Base-by-base conservation (phyloP, 35 echinoderm and acorn worm species). In the Heliocidaris tuberculata region DNA sequence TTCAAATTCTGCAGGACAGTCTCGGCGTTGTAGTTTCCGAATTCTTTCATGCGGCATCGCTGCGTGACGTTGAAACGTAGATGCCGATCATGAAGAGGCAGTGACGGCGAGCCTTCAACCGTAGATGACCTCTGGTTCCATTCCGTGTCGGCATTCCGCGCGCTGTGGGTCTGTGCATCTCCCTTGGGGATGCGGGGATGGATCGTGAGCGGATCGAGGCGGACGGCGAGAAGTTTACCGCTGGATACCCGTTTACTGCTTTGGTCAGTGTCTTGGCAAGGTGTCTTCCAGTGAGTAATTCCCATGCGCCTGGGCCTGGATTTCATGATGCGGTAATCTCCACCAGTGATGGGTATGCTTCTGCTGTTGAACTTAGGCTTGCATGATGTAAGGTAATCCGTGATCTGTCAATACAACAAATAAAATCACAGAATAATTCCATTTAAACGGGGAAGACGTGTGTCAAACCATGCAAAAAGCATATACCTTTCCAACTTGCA, bases 21-120 rank as follows among this genome's bases (percentile, higher is more conserved):
- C 29, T 93, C 91, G 2, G 91, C 91, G 49, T 59, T 93, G 91
- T 93, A 93, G 91, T 93, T 93, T 52, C 91, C 48, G 48, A 93
- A 59, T 21, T 93, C 91, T 59, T 93, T 93, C 31, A 93, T 49
- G 91, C 91, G 91, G 47, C 91, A 49, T 30, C 91, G 91, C 49
- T 93, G 31, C 47, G 91, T 59, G 91, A 93, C 91, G 87, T 89
- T 89, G 87, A 89, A 89, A 2, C 87, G 87, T 6, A 89, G 87
- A 32, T 89, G 31, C 31, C 47, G 31, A 32, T 32, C 13, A 12
- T 48, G 87, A 7, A 89, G 7, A 0, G 87, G 87, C 32, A 48
- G 12, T 17, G 87, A 32, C 12, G 9, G 29, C 13, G 87, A 89
- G 7, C 65, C 21, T n/a, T 19, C 65, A 15, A 89, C 87, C 17